Conservation (phyloP, 1,140 invertebrate species). For the Batillaria attramentaria region DNA sequence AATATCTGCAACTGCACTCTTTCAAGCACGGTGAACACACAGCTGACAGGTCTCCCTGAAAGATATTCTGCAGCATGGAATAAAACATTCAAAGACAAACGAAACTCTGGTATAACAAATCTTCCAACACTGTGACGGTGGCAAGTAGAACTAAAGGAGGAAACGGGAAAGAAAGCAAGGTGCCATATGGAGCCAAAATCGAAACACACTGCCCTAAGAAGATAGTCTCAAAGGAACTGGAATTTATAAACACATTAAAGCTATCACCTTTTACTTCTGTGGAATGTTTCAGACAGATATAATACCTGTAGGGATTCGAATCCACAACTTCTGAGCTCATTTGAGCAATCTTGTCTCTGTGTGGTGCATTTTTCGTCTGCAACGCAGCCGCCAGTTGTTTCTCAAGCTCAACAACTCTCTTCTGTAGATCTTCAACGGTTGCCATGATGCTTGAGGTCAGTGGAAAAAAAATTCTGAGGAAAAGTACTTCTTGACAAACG, state of each 20-base stretch:
- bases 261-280: background rate
- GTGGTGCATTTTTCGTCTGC: conserved; percentile 21
- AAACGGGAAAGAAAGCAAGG: no score
- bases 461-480: background rate
- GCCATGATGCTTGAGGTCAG: conserved; percentile 35
- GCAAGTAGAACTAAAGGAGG: no score
- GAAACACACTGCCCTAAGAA: background rate
- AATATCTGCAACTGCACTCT: background rate
- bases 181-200: background rate
- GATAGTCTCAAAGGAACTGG: background rate
- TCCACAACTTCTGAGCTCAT: conserved; percentile 97
- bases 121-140: no score
- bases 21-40: background rate
- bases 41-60: background rate
- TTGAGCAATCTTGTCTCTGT: conserved; percentile 77
- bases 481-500: background rate
- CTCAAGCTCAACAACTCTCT: conserved; percentile 42
- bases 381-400: conserved; percentile 22
- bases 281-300: background rate
- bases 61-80: background rate
- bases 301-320: conserved; percentile 97
- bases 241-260: background rate
- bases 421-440: conserved; percentile 64
- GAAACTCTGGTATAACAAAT: no score
- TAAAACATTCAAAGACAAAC: no score